A percentile compares a stretch with the other conserved stretches of the same genome.
Conservation (phyloP, 2,888 invertebrate species). For the Lasioglossum pauxillum region DNA sequence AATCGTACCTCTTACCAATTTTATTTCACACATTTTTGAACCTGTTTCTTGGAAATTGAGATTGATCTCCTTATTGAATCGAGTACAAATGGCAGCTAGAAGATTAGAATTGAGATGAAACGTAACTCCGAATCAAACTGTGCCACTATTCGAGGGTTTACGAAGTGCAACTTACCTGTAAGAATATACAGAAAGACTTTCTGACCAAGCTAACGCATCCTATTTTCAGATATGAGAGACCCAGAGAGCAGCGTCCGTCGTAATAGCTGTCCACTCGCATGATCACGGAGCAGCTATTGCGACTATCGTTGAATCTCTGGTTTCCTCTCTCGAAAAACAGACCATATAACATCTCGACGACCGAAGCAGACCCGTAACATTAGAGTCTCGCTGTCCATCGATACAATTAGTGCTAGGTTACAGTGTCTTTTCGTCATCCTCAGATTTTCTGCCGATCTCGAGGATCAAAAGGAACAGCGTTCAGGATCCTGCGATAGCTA, state of each 20-base stretch:
- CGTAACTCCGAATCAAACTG: neutral
- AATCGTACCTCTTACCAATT: neutral
- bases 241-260: neutral
- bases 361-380: neutral
- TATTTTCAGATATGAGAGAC: neutral
- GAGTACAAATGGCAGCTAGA: neutral
- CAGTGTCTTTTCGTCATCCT: constrained; percentile 41
- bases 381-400: neutral
- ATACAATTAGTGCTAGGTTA: constrained; percentile 65
- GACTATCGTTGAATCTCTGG: neutral
- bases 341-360: neutral
- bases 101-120: neutral
- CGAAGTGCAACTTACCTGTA: neutral
- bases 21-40: neutral
- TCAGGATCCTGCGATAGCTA: constrained; percentile 10
- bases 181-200: neutral
- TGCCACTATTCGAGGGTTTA: too few species aligned
- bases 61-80: neutral
- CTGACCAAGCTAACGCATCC: neutral
- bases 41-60: neutral
- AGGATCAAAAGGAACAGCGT: constrained; percentile 1
- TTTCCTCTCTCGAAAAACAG: neutral
- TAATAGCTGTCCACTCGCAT: neutral
- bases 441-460: neutral
- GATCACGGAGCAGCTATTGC: neutral